phyloP scores from a whole-genome alignment of 1,140 invertebrate species.

The Drosophila albomicans region DNA sequence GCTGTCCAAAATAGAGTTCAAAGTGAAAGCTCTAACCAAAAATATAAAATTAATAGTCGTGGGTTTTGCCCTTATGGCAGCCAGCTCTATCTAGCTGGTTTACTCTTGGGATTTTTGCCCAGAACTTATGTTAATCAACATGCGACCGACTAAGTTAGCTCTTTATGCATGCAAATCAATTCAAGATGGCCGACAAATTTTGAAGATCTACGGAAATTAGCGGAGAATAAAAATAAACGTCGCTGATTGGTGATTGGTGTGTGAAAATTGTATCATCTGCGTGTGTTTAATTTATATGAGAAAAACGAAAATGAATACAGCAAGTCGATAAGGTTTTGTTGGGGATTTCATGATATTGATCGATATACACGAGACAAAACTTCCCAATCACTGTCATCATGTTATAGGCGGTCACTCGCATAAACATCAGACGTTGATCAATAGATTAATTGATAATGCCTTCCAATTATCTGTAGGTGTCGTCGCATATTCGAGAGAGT shows the following conservation, averaged over 20 bases:
- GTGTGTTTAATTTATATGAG: constrained; percentile 36
- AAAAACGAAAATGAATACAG: constrained; percentile 22
- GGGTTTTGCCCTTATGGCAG: constrained; percentile 69
- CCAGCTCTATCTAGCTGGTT: background rate
- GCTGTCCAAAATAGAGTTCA: constrained; percentile 67
- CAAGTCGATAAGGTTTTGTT: background rate
- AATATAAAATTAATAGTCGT: constrained; percentile 54
- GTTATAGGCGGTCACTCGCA: constrained; percentile 34
- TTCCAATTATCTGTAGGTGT: constrained; percentile 19
- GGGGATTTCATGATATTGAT: constrained; percentile 51
- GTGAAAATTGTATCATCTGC: constrained; percentile 70
- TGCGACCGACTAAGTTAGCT: constrained; percentile 67
- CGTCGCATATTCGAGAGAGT: constrained; percentile 18
- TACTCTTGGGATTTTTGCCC: constrained; percentile 13
- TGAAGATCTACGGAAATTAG: constrained; percentile 61
- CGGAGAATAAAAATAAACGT: constrained; percentile 38
- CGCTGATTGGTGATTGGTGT: constrained; percentile 82
- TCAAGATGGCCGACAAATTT: constrained; percentile 67
- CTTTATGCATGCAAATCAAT: constrained; percentile 75
- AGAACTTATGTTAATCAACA: constrained; percentile 70
- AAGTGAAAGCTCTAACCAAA: constrained; percentile 65
- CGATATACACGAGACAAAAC: constrained; percentile 65
- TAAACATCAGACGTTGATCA: constrained; percentile 22
- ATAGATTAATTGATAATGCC: constrained; percentile 34
- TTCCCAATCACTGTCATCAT: constrained; percentile 39